Evolutionary conservation across 2,888 invertebrate species (phyloP).

Genomic region (Polymixis flavicincta): DNA sequence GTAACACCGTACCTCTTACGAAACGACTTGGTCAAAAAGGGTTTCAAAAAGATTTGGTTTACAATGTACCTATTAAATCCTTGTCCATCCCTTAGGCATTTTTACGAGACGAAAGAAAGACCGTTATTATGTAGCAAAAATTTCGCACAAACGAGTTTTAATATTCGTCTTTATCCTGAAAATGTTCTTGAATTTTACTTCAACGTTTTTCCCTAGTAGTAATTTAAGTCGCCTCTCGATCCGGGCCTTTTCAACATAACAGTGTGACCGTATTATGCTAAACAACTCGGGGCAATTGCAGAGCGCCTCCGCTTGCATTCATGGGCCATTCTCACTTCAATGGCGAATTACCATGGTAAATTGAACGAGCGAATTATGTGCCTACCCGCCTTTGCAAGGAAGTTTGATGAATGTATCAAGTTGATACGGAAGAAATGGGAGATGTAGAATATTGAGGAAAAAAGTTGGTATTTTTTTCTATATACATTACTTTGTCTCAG

Average conservation of each 20-base stretch:
- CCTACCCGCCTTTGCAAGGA: slow-evolving; percentile 50
- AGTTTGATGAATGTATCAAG: slow-evolving; percentile 55
- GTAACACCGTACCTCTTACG: background rate
- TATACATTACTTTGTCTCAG: background rate
- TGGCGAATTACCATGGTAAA: slow-evolving; percentile 80
- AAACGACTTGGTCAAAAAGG: no score
- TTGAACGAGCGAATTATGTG: slow-evolving; percentile 71
- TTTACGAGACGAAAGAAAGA: background rate
- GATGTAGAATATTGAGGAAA: background rate
- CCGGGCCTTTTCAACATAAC: slow-evolving; percentile 81
- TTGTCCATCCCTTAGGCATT: no score
- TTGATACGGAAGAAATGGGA: slow-evolving; percentile 28
- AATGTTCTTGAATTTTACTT: slow-evolving; percentile 28
- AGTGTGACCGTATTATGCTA: slow-evolving; percentile 88
- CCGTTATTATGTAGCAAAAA: background rate
- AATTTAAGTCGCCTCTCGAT: slow-evolving; percentile 63
- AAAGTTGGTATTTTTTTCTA: background rate
- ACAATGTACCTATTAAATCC: no score
- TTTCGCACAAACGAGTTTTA: background rate
- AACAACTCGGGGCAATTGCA: slow-evolving; percentile 85
- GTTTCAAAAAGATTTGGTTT: background rate
- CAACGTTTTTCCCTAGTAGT: slow-evolving; percentile 53
- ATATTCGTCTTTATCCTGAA: background rate
- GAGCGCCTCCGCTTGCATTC: slow-evolving; percentile 75
- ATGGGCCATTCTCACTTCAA: slow-evolving; percentile 80